These are phyloP conservation scores for Andrena flavipes DNA, from an alignment of 2,888 invertebrate genomes.

Conservation along the genomic window DNA sequence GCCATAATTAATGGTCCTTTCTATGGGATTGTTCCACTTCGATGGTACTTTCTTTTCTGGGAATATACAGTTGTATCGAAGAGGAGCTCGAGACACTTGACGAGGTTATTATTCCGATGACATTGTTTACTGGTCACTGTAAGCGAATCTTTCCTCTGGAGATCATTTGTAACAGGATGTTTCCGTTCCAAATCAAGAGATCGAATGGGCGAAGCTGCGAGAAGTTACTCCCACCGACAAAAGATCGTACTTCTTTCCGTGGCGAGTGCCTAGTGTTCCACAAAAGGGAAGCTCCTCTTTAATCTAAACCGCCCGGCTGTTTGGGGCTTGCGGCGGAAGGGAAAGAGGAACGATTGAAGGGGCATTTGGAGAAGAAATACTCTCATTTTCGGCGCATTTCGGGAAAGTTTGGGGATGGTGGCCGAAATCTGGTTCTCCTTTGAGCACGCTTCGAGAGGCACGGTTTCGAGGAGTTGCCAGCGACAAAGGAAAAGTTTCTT, in stretches of 20 bases:
- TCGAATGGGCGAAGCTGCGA: conserved; percentile 7
- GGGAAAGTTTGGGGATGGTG: conserved; percentile 30
- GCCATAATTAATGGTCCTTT: neutral
- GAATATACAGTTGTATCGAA: neutral
- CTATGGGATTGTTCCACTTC: neutral
- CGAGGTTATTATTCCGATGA: neutral
- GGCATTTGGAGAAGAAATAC: conserved; percentile 50
- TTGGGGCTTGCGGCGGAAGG: neutral
- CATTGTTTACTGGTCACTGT: too few relatives aligned
- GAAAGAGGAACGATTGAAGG: conserved; percentile 6
- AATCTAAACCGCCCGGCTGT: conserved; percentile 12
- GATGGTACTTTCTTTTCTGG: neutral
- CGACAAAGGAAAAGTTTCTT: conserved; percentile 20
- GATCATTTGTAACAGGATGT: neutral
- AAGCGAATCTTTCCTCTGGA: neutral
- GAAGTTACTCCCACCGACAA: neutral
- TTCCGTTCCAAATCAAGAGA: neutral
- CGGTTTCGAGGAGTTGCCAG: neutral
- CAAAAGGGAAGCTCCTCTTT: conserved; percentile 40
- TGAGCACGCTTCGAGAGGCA: conserved; percentile 21
- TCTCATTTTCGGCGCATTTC: conserved; percentile 29
- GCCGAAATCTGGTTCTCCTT: conserved; percentile 27
- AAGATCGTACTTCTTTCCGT: neutral
- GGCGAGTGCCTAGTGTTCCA: conserved; percentile 37
- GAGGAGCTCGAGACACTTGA: neutral